These are phyloP conservation scores for Vespertilio murinus DNA, from an alignment of 2,797 vertebrate species.

Conservation along the genomic window DNA sequence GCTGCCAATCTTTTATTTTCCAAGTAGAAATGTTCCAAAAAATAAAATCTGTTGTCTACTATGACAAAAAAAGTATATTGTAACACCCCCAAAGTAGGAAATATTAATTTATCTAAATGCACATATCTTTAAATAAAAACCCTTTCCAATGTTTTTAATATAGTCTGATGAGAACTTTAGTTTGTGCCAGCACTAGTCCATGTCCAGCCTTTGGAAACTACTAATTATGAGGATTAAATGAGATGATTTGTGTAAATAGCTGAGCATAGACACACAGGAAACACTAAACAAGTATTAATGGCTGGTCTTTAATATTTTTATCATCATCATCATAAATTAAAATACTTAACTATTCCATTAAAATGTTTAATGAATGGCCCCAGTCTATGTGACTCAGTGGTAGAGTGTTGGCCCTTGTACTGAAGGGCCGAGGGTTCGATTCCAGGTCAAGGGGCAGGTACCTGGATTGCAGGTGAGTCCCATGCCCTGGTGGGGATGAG, in stretches of 20 bases:
- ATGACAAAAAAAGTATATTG: neutral
- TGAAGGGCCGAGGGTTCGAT: no score
- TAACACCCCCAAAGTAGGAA: neutral
- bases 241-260: neutral
- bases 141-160: neutral
- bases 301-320: neutral
- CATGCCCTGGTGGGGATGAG: no score
- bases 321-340: neutral
- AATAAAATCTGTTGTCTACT: neutral
- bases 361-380: neutral
- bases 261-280: neutral
- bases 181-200: neutral
- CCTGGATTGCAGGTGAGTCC: no score
- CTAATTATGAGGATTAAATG: constrained; percentile 26
- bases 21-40: neutral
- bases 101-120: neutral
- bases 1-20: neutral
- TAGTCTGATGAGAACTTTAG: neutral
- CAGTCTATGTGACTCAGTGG: no score
- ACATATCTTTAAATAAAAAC: neutral
- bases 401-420: no score
- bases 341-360: neutral
- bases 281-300: neutral
- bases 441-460: no score
- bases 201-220: neutral